These are phyloP conservation scores for Galago senegalensis DNA, from an alignment of 2,797 vertebrate genomes.

Conservation along the genomic window DNA sequence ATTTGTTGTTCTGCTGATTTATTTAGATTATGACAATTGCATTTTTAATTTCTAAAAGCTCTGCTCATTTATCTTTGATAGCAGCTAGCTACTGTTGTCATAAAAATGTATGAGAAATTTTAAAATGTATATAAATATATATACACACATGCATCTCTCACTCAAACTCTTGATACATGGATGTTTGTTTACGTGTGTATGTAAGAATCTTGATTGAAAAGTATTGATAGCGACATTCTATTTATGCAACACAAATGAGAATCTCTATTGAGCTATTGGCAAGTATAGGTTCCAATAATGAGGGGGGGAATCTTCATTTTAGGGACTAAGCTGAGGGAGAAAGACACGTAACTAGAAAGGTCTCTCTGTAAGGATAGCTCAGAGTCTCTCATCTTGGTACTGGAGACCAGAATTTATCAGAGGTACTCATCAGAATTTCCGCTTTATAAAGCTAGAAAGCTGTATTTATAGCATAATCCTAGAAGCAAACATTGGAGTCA, in stretches of 20 bases:
- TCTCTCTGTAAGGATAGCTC: neutral
- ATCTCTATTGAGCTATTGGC: neutral
- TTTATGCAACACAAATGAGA: conserved; percentile 47
- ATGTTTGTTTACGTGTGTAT: conserved; percentile 46
- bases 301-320: neutral
- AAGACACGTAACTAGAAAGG: neutral
- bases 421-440: neutral
- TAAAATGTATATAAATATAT: neutral
- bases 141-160: neutral
- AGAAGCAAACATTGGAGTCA: neutral
- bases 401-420: neutral
- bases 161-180: conserved; percentile 1
- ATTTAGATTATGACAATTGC: conserved; percentile 37
- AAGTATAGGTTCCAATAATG: neutral
- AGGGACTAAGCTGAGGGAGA: neutral
- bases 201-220: conserved; percentile 60
- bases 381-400: neutral
- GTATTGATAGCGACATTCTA: conserved; percentile 55
- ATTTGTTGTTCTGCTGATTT: neutral
- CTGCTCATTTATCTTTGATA: conserved; percentile 18
- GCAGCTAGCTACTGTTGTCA: neutral
- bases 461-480: neutral
- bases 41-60: conserved; percentile 59
- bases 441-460: neutral
- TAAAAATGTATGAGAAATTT: conserved; percentile 2